These are phyloP conservation scores for Hypena proboscidalis DNA, from an alignment of 2,888 invertebrate species.

Conservation along the genomic window DNA sequence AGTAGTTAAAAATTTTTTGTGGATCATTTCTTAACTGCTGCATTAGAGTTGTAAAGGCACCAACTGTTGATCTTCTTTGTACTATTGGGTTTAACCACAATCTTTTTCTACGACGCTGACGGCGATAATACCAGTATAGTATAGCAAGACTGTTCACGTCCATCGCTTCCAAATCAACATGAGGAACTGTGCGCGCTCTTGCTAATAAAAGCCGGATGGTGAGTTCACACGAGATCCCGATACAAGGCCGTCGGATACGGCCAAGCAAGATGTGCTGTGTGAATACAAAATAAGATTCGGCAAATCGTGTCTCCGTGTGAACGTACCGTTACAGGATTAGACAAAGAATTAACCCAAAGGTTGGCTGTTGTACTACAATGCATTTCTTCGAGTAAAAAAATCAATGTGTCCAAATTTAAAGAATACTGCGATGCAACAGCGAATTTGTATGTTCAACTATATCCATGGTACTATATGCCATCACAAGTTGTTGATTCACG, in stretches of 20 bases:
- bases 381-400: neutral
- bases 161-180: conserved; percentile 30
- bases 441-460: neutral
- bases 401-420: neutral
- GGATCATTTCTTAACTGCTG: conserved; percentile 31
- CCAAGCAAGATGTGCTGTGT: conserved; percentile 29
- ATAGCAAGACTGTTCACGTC: conserved; percentile 38
- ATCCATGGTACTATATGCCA: conserved; percentile 1
- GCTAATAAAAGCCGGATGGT: conserved; percentile 28
- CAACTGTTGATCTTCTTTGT: conserved; percentile 32
- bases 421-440: neutral
- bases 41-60: conserved; percentile 32
- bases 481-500: neutral
- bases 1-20: conserved; percentile 31
- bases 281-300: conserved; percentile 33
- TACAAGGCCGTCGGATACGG: conserved; percentile 28
- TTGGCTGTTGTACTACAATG: neutral
- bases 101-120: conserved; percentile 36
- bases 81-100: conserved; percentile 40
- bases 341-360: neutral
- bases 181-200: conserved; percentile 29
- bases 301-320: conserved; percentile 20
- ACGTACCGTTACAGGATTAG: conserved; percentile 6
- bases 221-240: conserved; percentile 30
- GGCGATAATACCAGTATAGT: conserved; percentile 39